A percentile compares a stretch with the other conserved stretches of the same genome.
Conservation (phyloP, 2,797 vertebrate genomes). For the Dendrocincla fuliginosa region DNA sequence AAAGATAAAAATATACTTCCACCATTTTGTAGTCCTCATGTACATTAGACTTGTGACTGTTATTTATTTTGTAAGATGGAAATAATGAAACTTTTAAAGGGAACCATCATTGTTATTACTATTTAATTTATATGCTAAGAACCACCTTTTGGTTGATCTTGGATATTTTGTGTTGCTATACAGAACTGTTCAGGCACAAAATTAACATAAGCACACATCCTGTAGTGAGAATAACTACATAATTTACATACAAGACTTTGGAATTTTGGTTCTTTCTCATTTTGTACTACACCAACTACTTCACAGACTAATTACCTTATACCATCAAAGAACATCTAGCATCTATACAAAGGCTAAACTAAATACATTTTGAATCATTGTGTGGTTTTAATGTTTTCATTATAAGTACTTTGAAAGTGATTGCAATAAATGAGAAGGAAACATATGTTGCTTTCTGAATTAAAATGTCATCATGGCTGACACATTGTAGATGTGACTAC, state of each 20-base stretch:
- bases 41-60: neutral
- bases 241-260: slow-evolving; percentile 11
- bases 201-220: neutral
- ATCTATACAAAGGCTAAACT: slow-evolving; percentile 25
- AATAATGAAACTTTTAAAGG: neutral
- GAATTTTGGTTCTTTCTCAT: slow-evolving; percentile 18
- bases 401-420: slow-evolving; percentile 52
- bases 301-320: neutral
- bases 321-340: slow-evolving; percentile 12
- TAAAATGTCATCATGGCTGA: slow-evolving; percentile 63
- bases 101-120: neutral
- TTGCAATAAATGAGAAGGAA: slow-evolving; percentile 52
- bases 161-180: neutral
- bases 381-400: slow-evolving; percentile 58
- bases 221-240: neutral
- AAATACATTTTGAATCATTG: slow-evolving; percentile 54
- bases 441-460: slow-evolving; percentile 65
- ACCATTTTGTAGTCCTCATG: neutral
- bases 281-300: neutral
- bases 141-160: neutral
- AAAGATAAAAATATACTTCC: neutral
- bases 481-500: slow-evolving; percentile 56
- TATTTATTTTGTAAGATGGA: neutral
- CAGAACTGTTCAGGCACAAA: neutral
- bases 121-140: neutral